Conservation (phyloP, 2,888 invertebrate genomes). For the Leptopilina drosophilae region DNA sequence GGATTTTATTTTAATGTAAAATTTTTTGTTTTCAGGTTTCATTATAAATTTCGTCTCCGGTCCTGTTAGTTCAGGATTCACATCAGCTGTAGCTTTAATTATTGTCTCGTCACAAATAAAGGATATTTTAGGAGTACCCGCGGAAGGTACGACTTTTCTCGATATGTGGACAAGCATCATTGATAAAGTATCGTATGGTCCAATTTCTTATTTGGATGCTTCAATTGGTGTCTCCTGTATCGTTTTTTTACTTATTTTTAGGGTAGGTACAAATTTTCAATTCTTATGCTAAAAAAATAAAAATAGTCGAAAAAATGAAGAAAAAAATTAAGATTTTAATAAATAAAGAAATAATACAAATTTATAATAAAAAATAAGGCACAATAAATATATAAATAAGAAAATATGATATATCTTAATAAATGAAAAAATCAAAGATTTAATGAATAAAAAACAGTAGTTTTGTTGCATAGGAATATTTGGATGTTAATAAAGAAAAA, state of each 20-base stretch:
- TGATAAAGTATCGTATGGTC: conserved; percentile 80
- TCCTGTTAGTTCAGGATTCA: conserved; percentile 93
- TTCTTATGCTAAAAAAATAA: not conserved
- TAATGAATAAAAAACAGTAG: too few relatives aligned
- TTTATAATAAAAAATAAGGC: too few relatives aligned
- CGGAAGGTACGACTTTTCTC: conserved; percentile 86
- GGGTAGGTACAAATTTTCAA: conserved; percentile 79
- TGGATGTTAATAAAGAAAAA: not conserved
- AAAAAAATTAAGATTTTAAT: not conserved
- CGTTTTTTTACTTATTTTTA: conserved; percentile 85
- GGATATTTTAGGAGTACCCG: conserved; percentile 86
- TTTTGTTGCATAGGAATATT: too few relatives aligned
- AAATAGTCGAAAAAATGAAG: not conserved
- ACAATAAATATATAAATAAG: too few relatives aligned
- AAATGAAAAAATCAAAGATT: too few relatives aligned
- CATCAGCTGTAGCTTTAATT: conserved; percentile 92
- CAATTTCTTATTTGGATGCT: conserved; percentile 84
- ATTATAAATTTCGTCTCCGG: conserved; percentile 93
- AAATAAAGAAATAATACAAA: not conserved
- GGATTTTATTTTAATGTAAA: too few relatives aligned
- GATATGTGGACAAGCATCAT: conserved; percentile 87
- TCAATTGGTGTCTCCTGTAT: conserved; percentile 87
- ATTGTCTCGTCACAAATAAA: conserved; percentile 94
- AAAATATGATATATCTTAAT: too few relatives aligned
- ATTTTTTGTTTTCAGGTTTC: conserved; percentile 80